Conservation (phyloP, 2,888 invertebrate genomes). For the Noctua pronuba region DNA sequence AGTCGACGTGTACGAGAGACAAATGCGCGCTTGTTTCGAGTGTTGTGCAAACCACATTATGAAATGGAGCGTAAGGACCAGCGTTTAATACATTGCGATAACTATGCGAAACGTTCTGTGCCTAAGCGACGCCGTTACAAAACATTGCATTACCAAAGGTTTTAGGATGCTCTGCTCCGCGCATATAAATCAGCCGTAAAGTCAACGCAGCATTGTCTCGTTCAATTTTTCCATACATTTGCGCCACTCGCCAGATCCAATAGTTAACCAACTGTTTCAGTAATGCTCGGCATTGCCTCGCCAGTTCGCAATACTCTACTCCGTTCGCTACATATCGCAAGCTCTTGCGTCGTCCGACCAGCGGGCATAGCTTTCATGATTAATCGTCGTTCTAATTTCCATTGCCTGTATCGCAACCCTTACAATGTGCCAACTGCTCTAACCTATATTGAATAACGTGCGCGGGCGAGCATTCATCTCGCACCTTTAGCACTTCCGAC, state of each 20-base stretch:
- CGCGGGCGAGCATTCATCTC: constrained; percentile 72
- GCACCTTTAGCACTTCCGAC: constrained; percentile 84
- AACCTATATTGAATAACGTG: constrained; percentile 50
- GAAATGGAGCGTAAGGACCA: constrained; percentile 86
- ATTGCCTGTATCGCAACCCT: constrained; percentile 73
- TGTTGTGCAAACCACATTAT: constrained; percentile 85
- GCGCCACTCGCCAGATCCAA: constrained; percentile 82
- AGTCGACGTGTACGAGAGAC: constrained; percentile 74
- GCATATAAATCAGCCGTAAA: constrained; percentile 79
- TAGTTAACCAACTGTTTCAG: constrained; percentile 85
- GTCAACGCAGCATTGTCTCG: constrained; percentile 73
- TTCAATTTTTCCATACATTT: constrained; percentile 82
- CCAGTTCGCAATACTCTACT: constrained; percentile 83
- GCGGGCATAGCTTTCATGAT: constrained; percentile 82
- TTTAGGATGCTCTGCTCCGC: constrained; percentile 68
- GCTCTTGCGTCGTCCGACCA: constrained; percentile 85
- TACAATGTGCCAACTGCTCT: constrained; percentile 62
- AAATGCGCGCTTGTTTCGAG: constrained; percentile 79
- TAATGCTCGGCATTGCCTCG: constrained; percentile 81
- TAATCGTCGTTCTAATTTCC: constrained; percentile 80
- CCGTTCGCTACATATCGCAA: constrained; percentile 87
- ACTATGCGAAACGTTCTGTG: constrained; percentile 80
- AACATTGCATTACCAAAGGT: constrained; percentile 80
- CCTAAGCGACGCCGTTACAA: constrained; percentile 78
- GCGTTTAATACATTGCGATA: constrained; percentile 78